Conservation (phyloP, 2,113 vertebrate species). For the Menura novaehollandiae region DNA sequence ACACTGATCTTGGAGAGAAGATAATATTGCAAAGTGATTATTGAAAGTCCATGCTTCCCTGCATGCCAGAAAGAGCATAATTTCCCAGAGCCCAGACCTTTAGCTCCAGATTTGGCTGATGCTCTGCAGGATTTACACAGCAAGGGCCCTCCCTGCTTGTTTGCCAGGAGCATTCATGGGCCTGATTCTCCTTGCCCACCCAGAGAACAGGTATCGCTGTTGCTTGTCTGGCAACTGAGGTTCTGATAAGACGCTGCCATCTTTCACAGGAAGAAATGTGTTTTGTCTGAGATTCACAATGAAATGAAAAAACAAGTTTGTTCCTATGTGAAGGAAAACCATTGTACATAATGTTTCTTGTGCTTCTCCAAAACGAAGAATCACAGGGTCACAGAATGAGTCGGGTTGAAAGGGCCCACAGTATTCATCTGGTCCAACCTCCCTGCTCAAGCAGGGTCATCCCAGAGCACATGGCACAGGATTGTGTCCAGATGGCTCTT, state of each 20-base stretch:
- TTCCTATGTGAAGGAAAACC: background rate
- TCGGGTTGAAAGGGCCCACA: background rate
- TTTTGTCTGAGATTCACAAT: background rate
- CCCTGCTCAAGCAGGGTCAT: background rate
- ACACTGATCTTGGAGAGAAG: background rate
- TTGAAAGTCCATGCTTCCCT: background rate
- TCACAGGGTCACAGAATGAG: too few species aligned
- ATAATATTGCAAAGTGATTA: background rate
- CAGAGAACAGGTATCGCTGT: background rate
- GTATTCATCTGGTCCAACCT: background rate
- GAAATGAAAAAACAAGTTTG: background rate
- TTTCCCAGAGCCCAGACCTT: background rate
- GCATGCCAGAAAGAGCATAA: rapidly evolving
- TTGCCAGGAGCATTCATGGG: background rate
- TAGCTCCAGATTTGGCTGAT: background rate
- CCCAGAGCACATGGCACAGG: background rate
- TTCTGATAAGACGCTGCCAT: background rate
- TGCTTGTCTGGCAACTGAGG: rapidly evolving
- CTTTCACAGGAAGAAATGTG: background rate
- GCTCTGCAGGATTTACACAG: background rate
- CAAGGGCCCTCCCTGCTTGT: background rate
- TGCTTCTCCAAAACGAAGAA: background rate
- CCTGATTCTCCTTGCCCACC: background rate
- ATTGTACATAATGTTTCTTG: background rate
- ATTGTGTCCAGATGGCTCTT: background rate